Evolutionary conservation across 2,797 vertebrate genomes (phyloP).

Genomic region (Myotis pilosus): DNA sequence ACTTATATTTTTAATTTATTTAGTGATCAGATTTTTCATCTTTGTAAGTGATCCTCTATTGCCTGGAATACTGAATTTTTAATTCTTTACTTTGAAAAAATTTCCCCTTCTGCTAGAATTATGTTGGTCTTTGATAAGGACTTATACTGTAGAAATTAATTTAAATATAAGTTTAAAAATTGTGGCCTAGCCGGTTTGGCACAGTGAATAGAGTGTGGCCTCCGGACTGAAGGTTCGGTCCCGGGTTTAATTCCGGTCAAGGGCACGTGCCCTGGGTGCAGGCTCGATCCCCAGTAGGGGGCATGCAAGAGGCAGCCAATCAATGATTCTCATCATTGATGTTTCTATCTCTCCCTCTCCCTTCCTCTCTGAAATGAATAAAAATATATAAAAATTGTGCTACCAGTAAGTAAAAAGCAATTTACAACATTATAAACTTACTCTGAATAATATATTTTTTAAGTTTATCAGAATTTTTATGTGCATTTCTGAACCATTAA

Average conservation of each 20-base stretch:
- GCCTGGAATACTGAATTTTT: conserved; percentile 41
- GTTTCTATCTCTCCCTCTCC: no score
- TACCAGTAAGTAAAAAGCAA: not conserved
- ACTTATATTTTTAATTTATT: conserved; percentile 43
- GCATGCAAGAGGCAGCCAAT: no score
- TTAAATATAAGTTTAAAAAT: conserved; percentile 14
- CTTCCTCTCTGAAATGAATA: not conserved
- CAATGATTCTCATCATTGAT: no score
- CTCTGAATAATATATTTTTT: not conserved
- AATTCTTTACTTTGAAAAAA: not conserved
- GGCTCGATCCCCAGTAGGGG: no score
- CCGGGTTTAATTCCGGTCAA: no score
- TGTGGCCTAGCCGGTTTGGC: not conserved
- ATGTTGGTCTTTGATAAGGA: conserved; percentile 39
- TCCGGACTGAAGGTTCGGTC: no score
- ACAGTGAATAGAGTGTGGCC: no score
- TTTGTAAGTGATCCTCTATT: conserved; percentile 28
- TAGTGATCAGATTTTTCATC: not conserved
- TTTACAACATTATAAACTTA: conserved; percentile 26
- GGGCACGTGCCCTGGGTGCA: no score
- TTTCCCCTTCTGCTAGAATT: conserved; percentile 1
- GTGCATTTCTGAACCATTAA: not conserved
- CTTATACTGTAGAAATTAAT: not conserved
- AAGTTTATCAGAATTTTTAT: conserved; percentile 22
- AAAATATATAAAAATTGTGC: not conserved